Conservation (phyloP, 2,888 invertebrate species). For the Thumatha senex region DNA sequence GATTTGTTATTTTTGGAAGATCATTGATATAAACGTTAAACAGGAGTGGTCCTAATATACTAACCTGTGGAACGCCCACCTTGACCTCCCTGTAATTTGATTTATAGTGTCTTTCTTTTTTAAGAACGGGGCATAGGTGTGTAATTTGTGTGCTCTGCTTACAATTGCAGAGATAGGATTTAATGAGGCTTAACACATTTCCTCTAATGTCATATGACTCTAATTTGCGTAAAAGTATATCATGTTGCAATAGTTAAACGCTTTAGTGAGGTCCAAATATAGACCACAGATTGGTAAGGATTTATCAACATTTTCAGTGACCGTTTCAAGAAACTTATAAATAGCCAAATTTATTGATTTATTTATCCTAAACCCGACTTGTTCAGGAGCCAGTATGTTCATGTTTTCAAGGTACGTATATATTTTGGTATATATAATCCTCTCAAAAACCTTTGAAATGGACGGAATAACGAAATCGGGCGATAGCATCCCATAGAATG, state of each 20-base stretch:
- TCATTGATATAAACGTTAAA: neutral
- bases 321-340: neutral
- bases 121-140: neutral
- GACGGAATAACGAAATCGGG: too few species aligned
- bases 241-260: neutral
- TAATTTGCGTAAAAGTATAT: neutral
- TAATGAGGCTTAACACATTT: neutral
- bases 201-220: neutral
- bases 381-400: too few species aligned
- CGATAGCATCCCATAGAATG: too few species aligned
- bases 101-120: neutral
- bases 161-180: neutral
- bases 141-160: neutral
- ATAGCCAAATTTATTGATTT: too few species aligned
- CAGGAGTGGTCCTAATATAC: neutral
- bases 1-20: neutral
- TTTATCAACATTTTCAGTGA: neutral
- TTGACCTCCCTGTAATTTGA: neutral
- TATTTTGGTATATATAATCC: too few species aligned
- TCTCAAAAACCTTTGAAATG: too few species aligned
- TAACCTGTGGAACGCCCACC: neutral
- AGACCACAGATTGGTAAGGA: neutral
- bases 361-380: too few species aligned
- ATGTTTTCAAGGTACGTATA: too few species aligned
- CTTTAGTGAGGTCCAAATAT: neutral